These are phyloP conservation scores for Lasioglossum calceatum DNA, from an alignment of 2,888 invertebrate genomes.

Conservation along the genomic window DNA sequence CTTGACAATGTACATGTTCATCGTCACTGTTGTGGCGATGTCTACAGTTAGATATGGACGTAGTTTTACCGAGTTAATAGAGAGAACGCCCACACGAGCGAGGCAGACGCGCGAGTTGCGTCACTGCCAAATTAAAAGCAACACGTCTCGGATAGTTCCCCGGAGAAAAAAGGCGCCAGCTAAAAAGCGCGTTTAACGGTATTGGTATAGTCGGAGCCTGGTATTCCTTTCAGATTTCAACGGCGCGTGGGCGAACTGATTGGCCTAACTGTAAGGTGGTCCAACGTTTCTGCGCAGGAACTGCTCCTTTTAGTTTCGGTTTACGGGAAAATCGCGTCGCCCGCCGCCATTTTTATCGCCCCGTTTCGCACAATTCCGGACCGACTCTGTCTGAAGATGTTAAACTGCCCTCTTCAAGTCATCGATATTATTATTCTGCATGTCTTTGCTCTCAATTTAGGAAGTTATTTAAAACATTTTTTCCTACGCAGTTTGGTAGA, in stretches of 20 bases:
- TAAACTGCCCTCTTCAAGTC: too few species aligned
- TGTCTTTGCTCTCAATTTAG: too few species aligned
- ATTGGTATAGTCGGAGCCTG: conserved; percentile 42
- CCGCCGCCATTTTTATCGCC: neutral
- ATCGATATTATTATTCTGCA: too few species aligned
- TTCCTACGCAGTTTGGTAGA: too few species aligned
- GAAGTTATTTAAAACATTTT: too few species aligned
- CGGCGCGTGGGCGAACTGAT: conserved; percentile 69
- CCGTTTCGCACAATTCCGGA: neutral
- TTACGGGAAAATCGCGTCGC: conserved; percentile 26
- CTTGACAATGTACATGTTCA: neutral
- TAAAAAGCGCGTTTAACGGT: conserved; percentile 59
- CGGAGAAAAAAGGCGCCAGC: conserved; percentile 42
- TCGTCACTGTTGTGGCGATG: neutral
- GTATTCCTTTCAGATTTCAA: conserved; percentile 67
- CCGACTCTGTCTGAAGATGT: too few species aligned
- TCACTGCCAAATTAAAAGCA: conserved; percentile 67
- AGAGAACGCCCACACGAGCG: conserved; percentile 52
- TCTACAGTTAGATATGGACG: neutral
- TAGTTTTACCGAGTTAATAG: conserved; percentile 17
- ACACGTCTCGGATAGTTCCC: conserved; percentile 59
- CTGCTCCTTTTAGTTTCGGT: conserved; percentile 46
- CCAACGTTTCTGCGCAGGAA: conserved; percentile 51
- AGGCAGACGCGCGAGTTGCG: conserved; percentile 42
- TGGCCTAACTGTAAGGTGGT: conserved; percentile 68